A percentile compares a stretch with the other conserved stretches of the same genome.
Conservation (phyloP, 2,888 invertebrate genomes). For the Drosophila conformis region DNA sequence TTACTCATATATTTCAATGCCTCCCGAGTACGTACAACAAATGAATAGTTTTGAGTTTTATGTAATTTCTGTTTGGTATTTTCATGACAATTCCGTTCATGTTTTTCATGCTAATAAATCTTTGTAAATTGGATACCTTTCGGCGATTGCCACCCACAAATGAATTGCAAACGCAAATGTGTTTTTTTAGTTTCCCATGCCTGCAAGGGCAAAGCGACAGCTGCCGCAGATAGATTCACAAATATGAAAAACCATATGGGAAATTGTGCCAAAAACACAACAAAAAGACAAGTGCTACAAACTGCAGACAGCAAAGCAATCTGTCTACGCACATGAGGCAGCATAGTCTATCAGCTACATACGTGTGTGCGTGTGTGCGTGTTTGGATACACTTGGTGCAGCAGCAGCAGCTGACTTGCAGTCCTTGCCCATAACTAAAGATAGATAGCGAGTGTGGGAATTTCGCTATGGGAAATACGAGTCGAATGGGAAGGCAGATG, state of each 20-base stretch:
- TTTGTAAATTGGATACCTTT: conserved; percentile 1
- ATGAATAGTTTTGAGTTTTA: background rate
- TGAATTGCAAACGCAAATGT: conserved; percentile 55
- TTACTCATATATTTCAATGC: background rate
- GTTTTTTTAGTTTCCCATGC: conserved; percentile 52
- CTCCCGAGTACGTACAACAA: background rate
- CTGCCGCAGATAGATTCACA: conserved; percentile 51
- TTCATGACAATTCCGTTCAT: background rate
- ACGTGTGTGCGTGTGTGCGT: conserved; percentile 14
- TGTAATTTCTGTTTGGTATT: background rate
- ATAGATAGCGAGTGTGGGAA: conserved; percentile 70
- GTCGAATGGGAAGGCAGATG: conserved; percentile 57
- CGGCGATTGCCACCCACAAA: conserved; percentile 12
- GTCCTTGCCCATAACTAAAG: conserved; percentile 65
- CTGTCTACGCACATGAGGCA: conserved; percentile 66
- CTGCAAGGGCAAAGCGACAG: conserved; percentile 62
- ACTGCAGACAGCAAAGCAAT: conserved; percentile 48
- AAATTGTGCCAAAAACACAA: conserved; percentile 68
- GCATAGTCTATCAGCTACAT: background rate
- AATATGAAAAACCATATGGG: conserved; percentile 69
- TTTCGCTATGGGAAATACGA: conserved; percentile 69
- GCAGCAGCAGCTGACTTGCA: conserved; percentile 73
- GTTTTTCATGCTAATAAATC: background rate
- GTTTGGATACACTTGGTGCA: conserved; percentile 65
- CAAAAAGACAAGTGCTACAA: conserved; percentile 10